Conservation (phyloP, 2,113 vertebrate species). For the Ophiodon elongatus region DNA sequence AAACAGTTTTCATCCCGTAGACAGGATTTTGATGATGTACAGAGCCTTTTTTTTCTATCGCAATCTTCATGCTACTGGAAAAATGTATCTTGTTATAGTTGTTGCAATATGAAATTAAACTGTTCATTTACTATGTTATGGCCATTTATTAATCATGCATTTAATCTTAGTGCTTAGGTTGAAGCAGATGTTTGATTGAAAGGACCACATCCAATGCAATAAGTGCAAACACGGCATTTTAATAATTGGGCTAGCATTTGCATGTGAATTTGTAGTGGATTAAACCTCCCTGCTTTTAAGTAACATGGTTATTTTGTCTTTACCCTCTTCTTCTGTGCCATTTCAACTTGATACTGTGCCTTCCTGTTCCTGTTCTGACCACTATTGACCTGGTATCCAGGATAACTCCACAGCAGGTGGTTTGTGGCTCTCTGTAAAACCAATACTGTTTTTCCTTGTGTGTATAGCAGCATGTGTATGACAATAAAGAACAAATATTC, state of each 20-base stretch:
- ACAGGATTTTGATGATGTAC: conserved; percentile 63
- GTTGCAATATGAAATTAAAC: conserved; percentile 55
- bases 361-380: conserved; percentile 77
- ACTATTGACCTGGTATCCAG: conserved; percentile 85
- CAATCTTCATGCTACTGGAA: conserved; percentile 37
- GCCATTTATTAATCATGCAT: conserved; percentile 67
- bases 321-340: conserved; percentile 66
- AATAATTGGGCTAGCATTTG: conserved; percentile 62
- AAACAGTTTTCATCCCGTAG: conserved; percentile 37
- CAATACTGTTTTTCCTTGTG: conserved; percentile 59
- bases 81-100: conserved; percentile 46
- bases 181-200: conserved; percentile 45
- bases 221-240: conserved; percentile 51
- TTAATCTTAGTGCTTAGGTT: conserved; percentile 53
- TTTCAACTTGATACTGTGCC: conserved; percentile 82
- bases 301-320: conserved; percentile 57
- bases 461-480: conserved; percentile 82
- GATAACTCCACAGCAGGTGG: conserved; percentile 74
- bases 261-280: conserved; percentile 67
- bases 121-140: conserved; percentile 54
- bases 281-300: conserved; percentile 50
- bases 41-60: conserved; percentile 59
- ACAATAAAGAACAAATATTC: conserved; percentile 77
- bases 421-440: conserved; percentile 72
- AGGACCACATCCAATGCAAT: conserved; percentile 55